Conservation (phyloP, 2,888 invertebrate species). For the Drosophila emarginata region DNA sequence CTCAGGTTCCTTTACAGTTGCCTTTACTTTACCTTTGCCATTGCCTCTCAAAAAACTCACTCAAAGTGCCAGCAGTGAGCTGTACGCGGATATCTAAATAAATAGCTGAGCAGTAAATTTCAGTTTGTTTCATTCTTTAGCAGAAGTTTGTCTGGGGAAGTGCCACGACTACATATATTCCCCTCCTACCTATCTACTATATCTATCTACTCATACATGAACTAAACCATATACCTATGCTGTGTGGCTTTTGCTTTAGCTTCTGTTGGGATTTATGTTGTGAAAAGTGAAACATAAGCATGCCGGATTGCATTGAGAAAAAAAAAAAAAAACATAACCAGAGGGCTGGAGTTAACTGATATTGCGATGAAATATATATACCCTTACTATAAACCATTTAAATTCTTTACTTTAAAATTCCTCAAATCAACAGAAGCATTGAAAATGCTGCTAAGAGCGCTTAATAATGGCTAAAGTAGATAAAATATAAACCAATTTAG, state of each 20-base stretch:
- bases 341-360: neutral
- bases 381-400: neutral
- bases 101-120: constrained; percentile 68
- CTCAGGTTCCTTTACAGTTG: constrained; percentile 59
- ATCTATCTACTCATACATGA: constrained; percentile 25
- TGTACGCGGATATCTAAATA: constrained; percentile 61
- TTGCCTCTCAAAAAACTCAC: constrained; percentile 4
- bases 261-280: constrained; percentile 66
- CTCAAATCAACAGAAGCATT: no score
- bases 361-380: neutral
- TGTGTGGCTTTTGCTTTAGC: constrained; percentile 35
- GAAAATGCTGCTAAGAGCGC: no score
- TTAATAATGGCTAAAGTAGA: no score
- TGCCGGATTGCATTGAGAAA: constrained; percentile 65
- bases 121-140: constrained; percentile 30
- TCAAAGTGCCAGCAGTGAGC: constrained; percentile 21
- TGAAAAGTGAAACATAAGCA: constrained; percentile 78
- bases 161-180: neutral
- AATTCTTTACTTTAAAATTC: neutral
- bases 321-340: neutral
- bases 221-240: constrained; percentile 29
- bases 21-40: constrained; percentile 21
- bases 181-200: neutral
- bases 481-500: no score
- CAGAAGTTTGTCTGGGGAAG: constrained; percentile 55